phyloP scores from a whole-genome alignment of 2,888 invertebrate species.

The Hydraecia micacea region DNA sequence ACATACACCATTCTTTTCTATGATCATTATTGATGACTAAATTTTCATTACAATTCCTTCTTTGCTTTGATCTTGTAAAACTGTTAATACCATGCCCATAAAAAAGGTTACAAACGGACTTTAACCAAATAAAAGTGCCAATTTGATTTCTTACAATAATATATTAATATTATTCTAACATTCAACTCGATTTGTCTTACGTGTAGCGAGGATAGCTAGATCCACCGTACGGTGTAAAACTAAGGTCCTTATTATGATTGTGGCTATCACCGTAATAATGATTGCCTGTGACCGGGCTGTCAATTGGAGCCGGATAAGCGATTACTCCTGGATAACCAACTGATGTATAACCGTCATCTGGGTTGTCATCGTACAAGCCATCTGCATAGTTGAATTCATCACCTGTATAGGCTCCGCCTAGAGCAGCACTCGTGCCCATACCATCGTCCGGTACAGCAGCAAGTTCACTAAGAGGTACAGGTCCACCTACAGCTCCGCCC shows the following conservation, averaged over 20 bases:
- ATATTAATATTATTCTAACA: background rate
- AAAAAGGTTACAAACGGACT: background rate
- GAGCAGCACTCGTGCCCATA: background rate
- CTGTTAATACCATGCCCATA: background rate
- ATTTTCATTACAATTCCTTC: background rate
- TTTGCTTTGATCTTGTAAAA: no score
- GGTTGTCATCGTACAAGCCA: constrained; percentile 1
- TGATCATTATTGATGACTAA: background rate
- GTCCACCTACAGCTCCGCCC: background rate
- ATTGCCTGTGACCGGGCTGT: no score
- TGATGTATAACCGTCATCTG: background rate
- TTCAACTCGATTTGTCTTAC: background rate
- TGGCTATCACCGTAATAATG: background rate
- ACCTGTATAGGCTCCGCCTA: background rate
- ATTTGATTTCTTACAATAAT: background rate
- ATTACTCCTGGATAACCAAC: constrained; percentile 9
- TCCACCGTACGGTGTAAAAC: background rate
- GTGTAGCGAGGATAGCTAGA: background rate
- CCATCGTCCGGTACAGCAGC: no score
- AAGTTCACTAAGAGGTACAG: background rate
- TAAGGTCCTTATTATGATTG: background rate
- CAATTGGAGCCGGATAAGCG: background rate
- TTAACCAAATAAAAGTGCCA: constrained; percentile 10
- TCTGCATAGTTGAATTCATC: constrained; percentile 9
- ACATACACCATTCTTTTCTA: no score